These are phyloP conservation scores for Branchellion lobata DNA, from an alignment of 2,888 invertebrate genomes.

Conservation along the genomic window DNA sequence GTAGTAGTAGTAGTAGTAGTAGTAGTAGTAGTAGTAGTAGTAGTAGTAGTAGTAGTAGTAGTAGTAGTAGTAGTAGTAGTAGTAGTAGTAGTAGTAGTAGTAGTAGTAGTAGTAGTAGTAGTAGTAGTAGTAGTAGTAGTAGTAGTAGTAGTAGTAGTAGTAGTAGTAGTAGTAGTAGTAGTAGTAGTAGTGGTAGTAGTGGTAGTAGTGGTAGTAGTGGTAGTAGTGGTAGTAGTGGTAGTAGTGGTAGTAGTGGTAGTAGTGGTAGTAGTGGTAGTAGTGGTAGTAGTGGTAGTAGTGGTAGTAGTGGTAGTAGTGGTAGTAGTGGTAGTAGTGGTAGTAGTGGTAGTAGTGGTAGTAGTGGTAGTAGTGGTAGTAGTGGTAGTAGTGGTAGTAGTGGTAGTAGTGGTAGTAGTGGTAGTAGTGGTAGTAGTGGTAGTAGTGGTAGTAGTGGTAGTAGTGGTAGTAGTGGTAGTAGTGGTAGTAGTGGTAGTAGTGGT, in stretches of 20 bases:
- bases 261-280: neutral
- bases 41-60: too few relatives aligned
- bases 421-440: slow-evolving; percentile 11
- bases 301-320: too few relatives aligned
- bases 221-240: neutral
- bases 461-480: neutral
- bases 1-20: slow-evolving; percentile 49
- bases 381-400: too few relatives aligned
- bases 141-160: too few relatives aligned
- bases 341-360: too few relatives aligned
- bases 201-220: neutral
- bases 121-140: neutral
- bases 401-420: neutral
- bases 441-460: slow-evolving; percentile 12
- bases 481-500: slow-evolving; percentile 36
- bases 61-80: too few relatives aligned
- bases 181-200: too few relatives aligned
- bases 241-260: neutral
- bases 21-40: slow-evolving; percentile 49
- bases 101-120: too few relatives aligned
- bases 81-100: too few relatives aligned
- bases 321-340: neutral
- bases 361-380: too few relatives aligned
- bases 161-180: too few relatives aligned
- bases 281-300: neutral